Percentiles rank a stretch among this genome's conserved stretches.
Evolutionary conservation across 2,888 invertebrate species (phyloP).

Genomic region (Drosophila meridionalis): DNA sequence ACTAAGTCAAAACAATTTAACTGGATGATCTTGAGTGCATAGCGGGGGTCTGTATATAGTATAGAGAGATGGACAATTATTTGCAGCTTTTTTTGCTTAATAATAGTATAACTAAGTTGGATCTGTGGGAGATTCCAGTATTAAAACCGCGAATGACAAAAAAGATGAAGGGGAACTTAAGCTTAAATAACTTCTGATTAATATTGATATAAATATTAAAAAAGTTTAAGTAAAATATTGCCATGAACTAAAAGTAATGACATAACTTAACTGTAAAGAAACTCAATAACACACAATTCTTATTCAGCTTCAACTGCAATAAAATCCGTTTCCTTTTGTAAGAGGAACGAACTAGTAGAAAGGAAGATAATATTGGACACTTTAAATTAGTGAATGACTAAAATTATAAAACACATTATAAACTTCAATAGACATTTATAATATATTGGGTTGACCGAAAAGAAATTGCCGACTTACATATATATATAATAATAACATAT

Average conservation of each 20-base stretch:
- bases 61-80: neutral
- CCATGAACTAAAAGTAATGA: neutral
- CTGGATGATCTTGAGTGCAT: constrained; percentile 42
- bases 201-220: neutral
- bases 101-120: neutral
- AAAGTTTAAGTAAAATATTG: neutral
- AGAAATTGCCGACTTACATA: too few species aligned
- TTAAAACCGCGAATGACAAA: neutral
- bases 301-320: too few species aligned
- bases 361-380: too few species aligned
- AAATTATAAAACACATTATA: too few species aligned
- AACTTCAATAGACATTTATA: too few species aligned
- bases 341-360: too few species aligned
- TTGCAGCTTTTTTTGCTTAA: neutral
- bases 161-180: neutral
- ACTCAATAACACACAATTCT: too few species aligned
- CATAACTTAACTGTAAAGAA: too few species aligned
- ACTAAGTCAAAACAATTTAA: constrained; percentile 23
- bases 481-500: too few species aligned
- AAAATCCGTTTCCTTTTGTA: too few species aligned
- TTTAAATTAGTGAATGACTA: too few species aligned
- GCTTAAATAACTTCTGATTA: neutral
- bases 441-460: too few species aligned
- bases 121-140: neutral
- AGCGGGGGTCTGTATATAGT: neutral